Evolutionary conservation across 1,140 invertebrate species (phyloP).

Genomic region (Sminthurides bifidus): DNA sequence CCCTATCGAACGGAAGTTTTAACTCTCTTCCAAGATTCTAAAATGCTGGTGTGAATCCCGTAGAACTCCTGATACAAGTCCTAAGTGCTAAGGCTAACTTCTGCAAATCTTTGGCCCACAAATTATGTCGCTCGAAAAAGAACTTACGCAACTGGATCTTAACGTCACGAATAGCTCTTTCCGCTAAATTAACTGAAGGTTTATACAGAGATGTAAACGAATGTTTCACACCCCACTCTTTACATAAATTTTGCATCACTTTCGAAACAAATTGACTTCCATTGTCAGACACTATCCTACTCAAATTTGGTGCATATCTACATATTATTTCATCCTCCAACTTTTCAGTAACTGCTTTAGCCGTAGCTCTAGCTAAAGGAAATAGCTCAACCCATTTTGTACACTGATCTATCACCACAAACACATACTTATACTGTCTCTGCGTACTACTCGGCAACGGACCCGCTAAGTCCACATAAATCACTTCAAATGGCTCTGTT

Average conservation of each 20-base stretch:
- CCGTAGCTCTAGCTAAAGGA: conserved; percentile 6
- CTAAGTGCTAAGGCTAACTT: conserved; percentile 39
- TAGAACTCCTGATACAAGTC: conserved; percentile 35
- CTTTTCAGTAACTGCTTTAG: too few relatives aligned
- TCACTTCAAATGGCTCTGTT: conserved; percentile 8
- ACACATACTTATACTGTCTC: neutral
- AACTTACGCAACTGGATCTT: conserved; percentile 37
- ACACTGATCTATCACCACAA: too few relatives aligned
- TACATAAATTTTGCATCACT: conserved; percentile 7
- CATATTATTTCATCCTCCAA: conserved; percentile 18
- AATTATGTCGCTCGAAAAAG: conserved; percentile 33
- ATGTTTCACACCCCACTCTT: conserved; percentile 11
- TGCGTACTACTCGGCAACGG: conserved; percentile 5
- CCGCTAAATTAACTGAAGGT: conserved; percentile 36
- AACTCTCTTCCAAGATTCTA: conserved; percentile 37
- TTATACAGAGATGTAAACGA: conserved; percentile 35
- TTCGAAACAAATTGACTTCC: conserved; percentile 12
- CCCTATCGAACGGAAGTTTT: conserved; percentile 11
- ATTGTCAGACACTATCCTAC: conserved; percentile 5
- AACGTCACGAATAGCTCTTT: too few relatives aligned
- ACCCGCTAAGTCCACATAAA: conserved; percentile 23
- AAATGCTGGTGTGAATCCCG: conserved; percentile 35
- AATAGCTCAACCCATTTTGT: conserved; percentile 18
- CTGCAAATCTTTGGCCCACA: conserved; percentile 35
- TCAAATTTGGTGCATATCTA: conserved; percentile 5